Evolutionary conservation across 2,113 vertebrate species (phyloP).

Genomic region (Clarias gariepinus): DNA sequence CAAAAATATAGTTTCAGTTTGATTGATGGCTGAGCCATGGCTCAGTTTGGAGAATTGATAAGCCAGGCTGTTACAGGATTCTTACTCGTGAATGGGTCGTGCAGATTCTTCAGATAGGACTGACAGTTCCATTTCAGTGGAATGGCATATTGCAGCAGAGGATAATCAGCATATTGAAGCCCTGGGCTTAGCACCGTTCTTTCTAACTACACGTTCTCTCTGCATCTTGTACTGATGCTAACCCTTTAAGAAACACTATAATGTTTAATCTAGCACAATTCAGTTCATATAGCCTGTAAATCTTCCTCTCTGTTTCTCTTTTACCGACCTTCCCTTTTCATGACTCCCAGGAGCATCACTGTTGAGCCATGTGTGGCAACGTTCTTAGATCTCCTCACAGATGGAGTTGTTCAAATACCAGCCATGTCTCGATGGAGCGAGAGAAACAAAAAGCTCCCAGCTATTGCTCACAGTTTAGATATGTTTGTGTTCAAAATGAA

Average conservation of each 20-base stretch:
- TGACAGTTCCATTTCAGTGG: conserved; percentile 38
- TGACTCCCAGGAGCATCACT: neutral
- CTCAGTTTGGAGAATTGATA: conserved; percentile 33
- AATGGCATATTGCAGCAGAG: conserved; percentile 12
- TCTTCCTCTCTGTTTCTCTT: neutral
- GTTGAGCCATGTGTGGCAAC: neutral
- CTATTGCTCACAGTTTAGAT: conserved; percentile 24
- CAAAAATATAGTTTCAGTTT: conserved; percentile 41
- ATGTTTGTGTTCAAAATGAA: conserved; percentile 24
- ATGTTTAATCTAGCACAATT: neutral
- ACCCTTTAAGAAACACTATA: neutral
- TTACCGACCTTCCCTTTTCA: neutral
- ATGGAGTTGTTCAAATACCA: conserved; percentile 30
- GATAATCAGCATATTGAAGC: neutral
- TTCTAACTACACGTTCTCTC: neutral
- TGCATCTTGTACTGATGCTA: neutral
- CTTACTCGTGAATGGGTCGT: conserved; percentile 20
- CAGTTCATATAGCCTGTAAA: neutral
- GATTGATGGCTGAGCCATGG: conserved; percentile 22
- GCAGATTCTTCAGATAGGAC: conserved; percentile 27
- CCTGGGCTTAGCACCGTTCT: neutral
- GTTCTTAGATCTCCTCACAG: conserved; percentile 31
- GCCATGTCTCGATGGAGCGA: conserved; percentile 27
- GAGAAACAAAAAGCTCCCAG: conserved; percentile 28
- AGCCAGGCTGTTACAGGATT: conserved; percentile 6